Evolutionary conservation across 2,888 invertebrate genomes (phyloP).

Genomic region (Embidobia sp.): DNA sequence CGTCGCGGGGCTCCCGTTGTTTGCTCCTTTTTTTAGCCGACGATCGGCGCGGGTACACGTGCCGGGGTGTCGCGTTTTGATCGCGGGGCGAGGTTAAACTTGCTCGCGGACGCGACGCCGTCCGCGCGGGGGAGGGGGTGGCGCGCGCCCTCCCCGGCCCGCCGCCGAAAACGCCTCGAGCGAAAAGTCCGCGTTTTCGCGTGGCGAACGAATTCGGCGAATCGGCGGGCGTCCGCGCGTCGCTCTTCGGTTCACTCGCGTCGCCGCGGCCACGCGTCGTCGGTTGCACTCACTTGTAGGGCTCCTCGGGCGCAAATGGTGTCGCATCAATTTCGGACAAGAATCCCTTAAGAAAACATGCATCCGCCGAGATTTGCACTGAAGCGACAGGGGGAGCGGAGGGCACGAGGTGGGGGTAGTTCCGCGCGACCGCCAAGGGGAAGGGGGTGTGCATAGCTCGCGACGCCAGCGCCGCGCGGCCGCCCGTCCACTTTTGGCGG

Average conservation of each 20-base stretch:
- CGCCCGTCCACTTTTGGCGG: conserved; percentile 6
- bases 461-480: conserved; percentile 63
- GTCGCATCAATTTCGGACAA: conserved; percentile 76
- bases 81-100: background rate
- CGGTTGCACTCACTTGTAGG: conserved; percentile 70
- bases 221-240: background rate
- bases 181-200: conserved; percentile 62
- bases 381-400: conserved; percentile 75
- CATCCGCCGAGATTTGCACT: conserved; percentile 80
- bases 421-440: conserved; percentile 61
- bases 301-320: conserved; percentile 66
- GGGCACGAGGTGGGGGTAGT: conserved; percentile 73
- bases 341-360: conserved; percentile 80
- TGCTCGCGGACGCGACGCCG: conserved; percentile 8
- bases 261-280: background rate
- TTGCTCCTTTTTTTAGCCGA: background rate
- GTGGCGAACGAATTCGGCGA: background rate
- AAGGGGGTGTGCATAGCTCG: conserved; percentile 68
- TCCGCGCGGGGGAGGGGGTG: background rate
- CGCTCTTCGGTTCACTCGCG: background rate
- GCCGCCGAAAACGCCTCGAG: conserved; percentile 74
- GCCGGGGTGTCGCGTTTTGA: background rate
- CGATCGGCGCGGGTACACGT: too few species aligned
- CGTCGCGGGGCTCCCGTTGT: too few species aligned
- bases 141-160: background rate